These are phyloP conservation scores for Ypsolopha sequella DNA, from an alignment of 2,888 invertebrate genomes.

Conservation along the genomic window DNA sequence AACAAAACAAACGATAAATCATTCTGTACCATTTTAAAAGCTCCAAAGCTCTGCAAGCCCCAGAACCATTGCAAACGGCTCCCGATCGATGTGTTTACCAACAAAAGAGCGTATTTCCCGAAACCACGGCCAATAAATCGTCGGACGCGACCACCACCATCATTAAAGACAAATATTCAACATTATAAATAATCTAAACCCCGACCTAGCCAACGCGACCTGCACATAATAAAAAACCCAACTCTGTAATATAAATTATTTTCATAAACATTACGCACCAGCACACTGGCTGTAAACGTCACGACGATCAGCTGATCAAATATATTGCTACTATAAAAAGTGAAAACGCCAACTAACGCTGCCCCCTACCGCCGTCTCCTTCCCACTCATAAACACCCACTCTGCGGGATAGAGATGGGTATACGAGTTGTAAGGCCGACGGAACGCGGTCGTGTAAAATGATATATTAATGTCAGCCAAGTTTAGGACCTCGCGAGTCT, in stretches of 20 bases:
- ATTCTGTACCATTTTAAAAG: too few species aligned
- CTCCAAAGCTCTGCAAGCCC: too few species aligned
- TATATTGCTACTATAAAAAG: constrained; percentile 71
- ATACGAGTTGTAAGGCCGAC: constrained; percentile 29
- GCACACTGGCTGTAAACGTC: constrained; percentile 60
- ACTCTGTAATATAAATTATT: constrained; percentile 62
- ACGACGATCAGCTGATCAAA: constrained; percentile 70
- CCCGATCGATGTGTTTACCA: constrained; percentile 1
- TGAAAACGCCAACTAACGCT: constrained; percentile 58
- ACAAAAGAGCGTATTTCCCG: background rate
- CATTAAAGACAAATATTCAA: constrained; percentile 43
- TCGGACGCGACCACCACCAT: constrained; percentile 3
- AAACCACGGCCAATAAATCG: constrained; percentile 6
- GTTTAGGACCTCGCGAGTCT: constrained; percentile 70
- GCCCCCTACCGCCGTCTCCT: constrained; percentile 36
- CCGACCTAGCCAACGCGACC: constrained; percentile 53
- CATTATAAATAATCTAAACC: constrained; percentile 50
- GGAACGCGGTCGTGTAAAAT: constrained; percentile 50
- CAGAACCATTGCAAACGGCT: too few species aligned
- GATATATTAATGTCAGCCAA: constrained; percentile 71
- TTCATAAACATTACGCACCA: constrained; percentile 58
- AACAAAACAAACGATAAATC: too few species aligned
- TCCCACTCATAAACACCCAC: constrained; percentile 17
- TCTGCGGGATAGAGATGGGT: constrained; percentile 27
- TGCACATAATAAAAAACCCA: constrained; percentile 31